These are phyloP conservation scores for Microtus californicus DNA, from an alignment of 2,797 vertebrate species.

Conservation along the genomic window DNA sequence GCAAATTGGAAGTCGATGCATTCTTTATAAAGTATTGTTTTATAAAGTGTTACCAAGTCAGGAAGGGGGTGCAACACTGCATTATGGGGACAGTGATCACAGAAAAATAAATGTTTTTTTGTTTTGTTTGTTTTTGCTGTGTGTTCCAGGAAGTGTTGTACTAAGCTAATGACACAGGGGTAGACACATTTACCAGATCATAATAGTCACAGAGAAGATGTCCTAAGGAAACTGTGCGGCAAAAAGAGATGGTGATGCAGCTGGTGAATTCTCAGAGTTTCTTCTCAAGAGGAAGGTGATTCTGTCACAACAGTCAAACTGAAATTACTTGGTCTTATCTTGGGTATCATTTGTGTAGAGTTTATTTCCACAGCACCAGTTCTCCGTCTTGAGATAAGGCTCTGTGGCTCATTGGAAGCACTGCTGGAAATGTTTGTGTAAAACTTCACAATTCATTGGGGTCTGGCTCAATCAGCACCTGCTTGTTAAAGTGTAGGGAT, in stretches of 20 bases:
- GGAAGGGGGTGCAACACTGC: no score
- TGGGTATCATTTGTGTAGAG: background rate
- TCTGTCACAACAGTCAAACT: background rate
- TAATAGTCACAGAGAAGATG: background rate
- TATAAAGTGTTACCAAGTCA: background rate
- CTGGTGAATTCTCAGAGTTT: background rate
- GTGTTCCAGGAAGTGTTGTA: background rate
- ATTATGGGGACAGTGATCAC: background rate
- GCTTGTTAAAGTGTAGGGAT: background rate
- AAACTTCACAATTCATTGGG: no score
- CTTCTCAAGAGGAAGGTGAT: background rate
- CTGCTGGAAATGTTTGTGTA: no score
- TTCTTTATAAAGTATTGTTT: background rate
- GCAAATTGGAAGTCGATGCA: background rate
- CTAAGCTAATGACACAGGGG: background rate
- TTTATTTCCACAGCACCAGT: background rate
- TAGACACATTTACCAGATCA: background rate
- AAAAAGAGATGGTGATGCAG: background rate
- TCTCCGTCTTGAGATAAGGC: background rate
- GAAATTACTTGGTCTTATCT: background rate
- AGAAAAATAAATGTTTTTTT: conserved; percentile 1
- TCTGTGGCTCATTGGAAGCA: background rate
- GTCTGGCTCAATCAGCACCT: background rate
- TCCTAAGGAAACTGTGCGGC: background rate
- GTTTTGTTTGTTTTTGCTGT: background rate